Conservation (phyloP, 2,888 invertebrate species). For the Eremobia ochroleuca region DNA sequence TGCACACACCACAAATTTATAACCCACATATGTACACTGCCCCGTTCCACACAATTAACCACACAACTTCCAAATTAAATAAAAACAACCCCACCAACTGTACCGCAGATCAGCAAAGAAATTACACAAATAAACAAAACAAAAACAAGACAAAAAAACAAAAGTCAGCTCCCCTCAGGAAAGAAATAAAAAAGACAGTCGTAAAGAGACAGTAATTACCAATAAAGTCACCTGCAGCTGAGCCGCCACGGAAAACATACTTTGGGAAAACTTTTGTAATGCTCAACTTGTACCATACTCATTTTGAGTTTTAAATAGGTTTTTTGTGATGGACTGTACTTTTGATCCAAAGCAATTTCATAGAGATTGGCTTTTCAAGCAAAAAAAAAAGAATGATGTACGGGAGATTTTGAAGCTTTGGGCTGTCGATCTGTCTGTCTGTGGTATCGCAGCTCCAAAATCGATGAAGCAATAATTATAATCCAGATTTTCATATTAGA, state of each 20-base stretch:
- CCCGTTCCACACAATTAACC: slow-evolving; percentile 47
- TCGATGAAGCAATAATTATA: not conserved
- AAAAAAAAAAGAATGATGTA: not conserved
- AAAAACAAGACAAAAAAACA: slow-evolving; percentile 60
- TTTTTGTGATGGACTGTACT: slow-evolving; percentile 20
- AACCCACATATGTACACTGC: not conserved
- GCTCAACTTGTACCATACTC: slow-evolving; percentile 12
- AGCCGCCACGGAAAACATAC: slow-evolving; percentile 42
- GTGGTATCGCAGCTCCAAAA: not conserved
- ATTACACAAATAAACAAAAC: slow-evolving; percentile 63
- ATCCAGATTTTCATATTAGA: too few species aligned
- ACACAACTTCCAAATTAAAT: slow-evolving; percentile 48
- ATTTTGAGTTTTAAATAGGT: slow-evolving; percentile 23
- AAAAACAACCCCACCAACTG: slow-evolving; percentile 43
- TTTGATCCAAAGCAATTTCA: not conserved
- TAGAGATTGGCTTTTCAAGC: not conserved
- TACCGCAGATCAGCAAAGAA: slow-evolving; percentile 47
- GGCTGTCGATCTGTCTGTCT: not conserved
- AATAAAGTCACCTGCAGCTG: slow-evolving; percentile 71
- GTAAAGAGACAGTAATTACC: slow-evolving; percentile 76
- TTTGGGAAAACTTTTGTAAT: slow-evolving; percentile 50
- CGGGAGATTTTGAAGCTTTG: not conserved
- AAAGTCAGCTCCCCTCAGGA: slow-evolving; percentile 68
- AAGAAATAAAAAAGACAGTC: slow-evolving; percentile 65
- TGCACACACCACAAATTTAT: slow-evolving; percentile 12